These are phyloP conservation scores for Drosophila kuntzei DNA, from an alignment of 2,888 invertebrate species.

Conservation along the genomic window DNA sequence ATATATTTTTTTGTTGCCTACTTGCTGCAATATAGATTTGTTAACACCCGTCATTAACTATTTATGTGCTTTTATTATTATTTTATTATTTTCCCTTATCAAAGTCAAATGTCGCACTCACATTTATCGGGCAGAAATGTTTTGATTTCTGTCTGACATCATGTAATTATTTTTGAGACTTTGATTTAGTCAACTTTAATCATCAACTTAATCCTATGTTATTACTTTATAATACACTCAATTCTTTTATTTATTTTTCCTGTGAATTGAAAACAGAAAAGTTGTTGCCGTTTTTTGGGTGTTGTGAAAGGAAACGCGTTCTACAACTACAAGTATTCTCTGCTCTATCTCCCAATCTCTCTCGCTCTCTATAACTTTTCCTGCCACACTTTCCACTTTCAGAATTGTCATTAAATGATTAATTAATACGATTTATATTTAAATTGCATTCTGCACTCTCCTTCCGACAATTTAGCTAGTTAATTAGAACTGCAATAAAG, in stretches of 20 bases:
- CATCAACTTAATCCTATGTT: not conserved
- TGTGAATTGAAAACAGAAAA: slow-evolving; percentile 16
- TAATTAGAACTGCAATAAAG: slow-evolving; percentile 32
- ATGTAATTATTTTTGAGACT: slow-evolving; percentile 21
- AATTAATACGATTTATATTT: slow-evolving; percentile 50
- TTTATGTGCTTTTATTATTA: slow-evolving; percentile 6
- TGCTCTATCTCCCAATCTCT: not conserved
- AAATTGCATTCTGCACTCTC: slow-evolving; percentile 25
- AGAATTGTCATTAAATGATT: slow-evolving; percentile 49
- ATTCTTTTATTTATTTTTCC: not conserved
- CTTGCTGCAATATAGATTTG: too few relatives aligned
- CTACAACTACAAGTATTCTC: slow-evolving; percentile 2
- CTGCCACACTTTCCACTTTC: slow-evolving; percentile 61
- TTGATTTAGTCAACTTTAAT: slow-evolving; percentile 7
- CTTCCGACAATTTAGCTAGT: slow-evolving; percentile 32
- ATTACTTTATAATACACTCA: not conserved
- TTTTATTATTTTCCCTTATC: not conserved
- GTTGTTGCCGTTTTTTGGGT: slow-evolving; percentile 21
- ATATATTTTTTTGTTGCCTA: not conserved
- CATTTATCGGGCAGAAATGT: slow-evolving; percentile 14
- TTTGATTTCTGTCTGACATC: slow-evolving; percentile 29
- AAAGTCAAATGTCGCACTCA: not conserved
- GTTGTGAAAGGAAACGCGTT: slow-evolving; percentile 61
- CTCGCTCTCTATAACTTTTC: slow-evolving; percentile 7
- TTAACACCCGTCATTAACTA: slow-evolving; percentile 6